These are phyloP conservation scores for Phymorhynchus buccinoides DNA, from an alignment of 1,140 invertebrate species.

Conservation along the genomic window DNA sequence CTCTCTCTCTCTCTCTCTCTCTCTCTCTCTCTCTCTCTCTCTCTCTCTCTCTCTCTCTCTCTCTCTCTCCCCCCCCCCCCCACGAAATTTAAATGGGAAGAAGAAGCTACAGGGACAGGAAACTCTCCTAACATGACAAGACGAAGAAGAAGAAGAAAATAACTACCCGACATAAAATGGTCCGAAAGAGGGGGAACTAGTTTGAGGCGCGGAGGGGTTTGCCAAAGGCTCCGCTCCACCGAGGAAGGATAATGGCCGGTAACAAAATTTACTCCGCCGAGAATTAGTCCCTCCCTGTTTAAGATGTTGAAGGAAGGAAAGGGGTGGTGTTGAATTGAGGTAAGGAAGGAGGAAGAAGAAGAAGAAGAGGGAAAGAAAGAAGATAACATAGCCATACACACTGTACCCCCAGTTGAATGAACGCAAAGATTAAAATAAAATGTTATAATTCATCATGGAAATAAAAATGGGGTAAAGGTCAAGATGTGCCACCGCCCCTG, in stretches of 20 bases:
- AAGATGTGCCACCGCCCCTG: too few species aligned
- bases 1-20: too few species aligned
- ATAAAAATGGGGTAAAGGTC: too few species aligned
- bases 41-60: too few species aligned
- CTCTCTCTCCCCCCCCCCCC: too few species aligned
- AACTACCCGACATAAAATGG: background rate
- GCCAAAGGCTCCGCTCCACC: background rate
- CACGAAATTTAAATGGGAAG: too few species aligned
- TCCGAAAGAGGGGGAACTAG: background rate
- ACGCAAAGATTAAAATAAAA: too few species aligned
- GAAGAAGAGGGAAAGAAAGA: background rate
- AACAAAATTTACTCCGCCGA: background rate
- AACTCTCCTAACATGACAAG: background rate
- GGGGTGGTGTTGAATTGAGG: background rate
- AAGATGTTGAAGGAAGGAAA: background rate
- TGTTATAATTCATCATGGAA: too few species aligned
- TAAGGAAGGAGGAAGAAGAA: background rate
- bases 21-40: too few species aligned
- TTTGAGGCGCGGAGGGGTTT: background rate
- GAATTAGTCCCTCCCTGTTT: background rate
- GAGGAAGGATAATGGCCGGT: conserved; percentile 18
- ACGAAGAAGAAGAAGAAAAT: background rate
- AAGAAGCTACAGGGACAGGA: background rate
- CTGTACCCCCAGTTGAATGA: too few species aligned
- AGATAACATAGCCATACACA: too few species aligned